These are phyloP conservation scores for Diachasma alloeum DNA, from an alignment of 1,140 invertebrate genomes.

Conservation along the genomic window DNA sequence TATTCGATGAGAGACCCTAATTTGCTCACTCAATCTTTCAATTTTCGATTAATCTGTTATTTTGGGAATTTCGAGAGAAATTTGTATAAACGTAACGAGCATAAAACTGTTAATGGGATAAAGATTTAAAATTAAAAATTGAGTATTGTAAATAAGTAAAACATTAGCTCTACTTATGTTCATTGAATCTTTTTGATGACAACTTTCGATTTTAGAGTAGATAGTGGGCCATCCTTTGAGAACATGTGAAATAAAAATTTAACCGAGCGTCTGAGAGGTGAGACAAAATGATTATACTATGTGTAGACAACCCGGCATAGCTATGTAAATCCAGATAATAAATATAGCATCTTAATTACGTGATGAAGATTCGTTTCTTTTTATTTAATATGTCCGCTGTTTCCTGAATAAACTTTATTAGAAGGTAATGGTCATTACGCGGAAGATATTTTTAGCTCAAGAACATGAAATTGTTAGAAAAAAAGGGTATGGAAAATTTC, in stretches of 20 bases:
- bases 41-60: background rate
- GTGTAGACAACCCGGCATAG: background rate
- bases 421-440: too few relatives aligned
- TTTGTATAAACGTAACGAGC: background rate
- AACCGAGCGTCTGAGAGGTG: background rate
- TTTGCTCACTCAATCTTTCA: background rate
- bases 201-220: background rate
- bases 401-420: too few relatives aligned
- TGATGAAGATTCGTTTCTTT: background rate
- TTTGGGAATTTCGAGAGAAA: background rate
- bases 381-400: background rate
- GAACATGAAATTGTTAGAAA: background rate
- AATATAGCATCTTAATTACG: slow-evolving; percentile 19
- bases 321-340: slow-evolving; percentile 32
- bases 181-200: background rate
- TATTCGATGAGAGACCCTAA: background rate
- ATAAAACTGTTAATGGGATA: background rate
- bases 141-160: slow-evolving; percentile 24
- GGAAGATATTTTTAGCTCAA: background rate
- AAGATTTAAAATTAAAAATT: background rate
- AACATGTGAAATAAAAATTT: background rate
- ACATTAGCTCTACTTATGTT: slow-evolving; percentile 3
- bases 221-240: background rate
- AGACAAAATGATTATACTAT: background rate
- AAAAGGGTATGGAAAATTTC: background rate